Evolutionary conservation across 2,797 vertebrate genomes (phyloP).

Genomic region (Eutrigla gurnardus): DNA sequence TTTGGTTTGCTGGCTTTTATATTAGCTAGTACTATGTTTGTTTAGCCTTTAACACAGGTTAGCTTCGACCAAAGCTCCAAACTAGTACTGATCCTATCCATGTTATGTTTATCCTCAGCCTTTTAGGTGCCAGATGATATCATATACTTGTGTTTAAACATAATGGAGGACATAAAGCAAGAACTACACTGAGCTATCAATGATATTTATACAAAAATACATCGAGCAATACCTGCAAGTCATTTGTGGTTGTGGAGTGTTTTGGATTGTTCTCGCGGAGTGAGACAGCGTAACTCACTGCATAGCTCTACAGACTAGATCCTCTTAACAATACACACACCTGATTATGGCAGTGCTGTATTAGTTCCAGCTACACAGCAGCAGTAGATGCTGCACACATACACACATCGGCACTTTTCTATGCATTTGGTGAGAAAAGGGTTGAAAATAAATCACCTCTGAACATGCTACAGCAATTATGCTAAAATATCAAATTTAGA

Average conservation of each 20-base stretch:
- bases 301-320: conserved; percentile 18
- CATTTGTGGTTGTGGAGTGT: not conserved
- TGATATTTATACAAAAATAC: not conserved
- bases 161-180: not conserved
- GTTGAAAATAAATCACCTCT: not conserved
- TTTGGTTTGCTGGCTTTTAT: not conserved
- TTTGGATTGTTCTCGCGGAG: not conserved
- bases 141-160: not conserved
- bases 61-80: not conserved
- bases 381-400: not conserved
- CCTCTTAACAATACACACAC: conserved; percentile 22
- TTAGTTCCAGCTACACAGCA: not conserved
- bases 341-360: conserved; percentile 23
- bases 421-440: not conserved
- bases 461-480: not conserved
- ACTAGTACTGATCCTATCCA: not conserved
- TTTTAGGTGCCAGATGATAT: not conserved
- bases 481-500: not conserved
- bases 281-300: conserved; percentile 17
- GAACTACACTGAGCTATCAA: not conserved
- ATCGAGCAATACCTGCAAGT: not conserved
- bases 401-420: not conserved
- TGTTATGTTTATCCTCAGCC: not conserved
- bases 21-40: not conserved
- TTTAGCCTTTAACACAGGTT: not conserved